A percentile compares a stretch with the other conserved stretches of the same genome.
phyloP scores from a whole-genome alignment of 2,113 vertebrate genomes.

The Elaphurus davidianus region DNA sequence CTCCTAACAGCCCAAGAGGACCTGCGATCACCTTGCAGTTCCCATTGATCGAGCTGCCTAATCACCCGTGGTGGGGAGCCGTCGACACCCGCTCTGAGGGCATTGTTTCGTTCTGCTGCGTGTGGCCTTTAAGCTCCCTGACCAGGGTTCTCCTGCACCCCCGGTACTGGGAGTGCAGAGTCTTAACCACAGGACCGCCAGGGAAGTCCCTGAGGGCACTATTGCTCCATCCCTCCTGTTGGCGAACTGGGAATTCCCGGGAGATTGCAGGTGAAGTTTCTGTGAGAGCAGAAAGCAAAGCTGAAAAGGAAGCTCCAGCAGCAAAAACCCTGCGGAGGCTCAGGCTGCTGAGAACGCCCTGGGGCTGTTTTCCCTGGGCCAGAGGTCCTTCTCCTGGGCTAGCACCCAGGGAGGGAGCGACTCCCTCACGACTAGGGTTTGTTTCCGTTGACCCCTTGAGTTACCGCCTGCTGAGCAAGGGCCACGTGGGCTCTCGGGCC shows the following conservation, averaged over 20 bases:
- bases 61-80: too few relatives aligned
- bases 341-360: fast-evolving
- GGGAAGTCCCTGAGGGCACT: background rate
- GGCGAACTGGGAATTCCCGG: background rate
- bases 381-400: fast-evolving
- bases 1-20: too few relatives aligned
- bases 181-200: background rate
- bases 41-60: fast-evolving
- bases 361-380: background rate
- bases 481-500: background rate
- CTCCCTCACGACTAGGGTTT: fast-evolving
- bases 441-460: background rate
- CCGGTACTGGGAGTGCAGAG: background rate
- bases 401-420: background rate
- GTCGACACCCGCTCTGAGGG: background rate
- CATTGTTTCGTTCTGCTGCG: background rate
- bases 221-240: fast-evolving
- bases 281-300: background rate
- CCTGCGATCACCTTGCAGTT: fast-evolving
- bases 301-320: background rate
- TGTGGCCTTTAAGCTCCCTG: background rate
- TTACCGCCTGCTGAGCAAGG: background rate
- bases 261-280: background rate
- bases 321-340: background rate
- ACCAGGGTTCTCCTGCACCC: background rate